Evolutionary conservation across 1,140 invertebrate genomes (phyloP), one percentile per base, ranked within the genome.

Genomic region (Telenomus remus): DNA sequence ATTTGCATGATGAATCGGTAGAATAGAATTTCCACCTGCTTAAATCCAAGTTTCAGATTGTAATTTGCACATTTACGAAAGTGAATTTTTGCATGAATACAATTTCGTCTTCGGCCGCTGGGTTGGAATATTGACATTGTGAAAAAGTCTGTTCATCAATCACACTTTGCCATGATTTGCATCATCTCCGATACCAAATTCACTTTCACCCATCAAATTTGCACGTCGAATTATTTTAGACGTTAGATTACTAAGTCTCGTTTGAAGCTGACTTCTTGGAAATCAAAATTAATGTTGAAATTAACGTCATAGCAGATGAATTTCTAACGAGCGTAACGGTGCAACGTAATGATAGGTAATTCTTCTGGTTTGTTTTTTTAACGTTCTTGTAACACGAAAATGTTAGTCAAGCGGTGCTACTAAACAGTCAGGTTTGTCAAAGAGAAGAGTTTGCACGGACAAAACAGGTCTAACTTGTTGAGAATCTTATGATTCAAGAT

Each of bases 281-380:
- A 56, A 37, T 46, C 19, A 6, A 1, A 27, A 27, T 3, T 56
- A 33, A 35, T 49, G 47, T 46, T 61, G 51, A 74, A 74, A 66
- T 61, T 66, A 63, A 74, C 70, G 70, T 66, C 63, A 66, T 66
- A 74, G 61, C 70, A 61, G 70, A 65, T 73, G 70, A 74, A 74
- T 74, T 74, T 74, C 71, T 74, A 68, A 74, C 56, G 51, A 74
- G 64, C 64, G 64, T 75, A 75, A 75, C 71, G 71, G 71, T 75
- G 53, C 39, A 51, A 63, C 68, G 47, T 75, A 75, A 75, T 75
- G 57, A 75, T 69, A 54, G 72, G 72, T 75, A 75, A 69, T 75
- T 53, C 59, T 61, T 10, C 19, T 27, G 19, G 27, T 8, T 46
- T 14, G 1, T 46, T 47, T 9, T 75, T 64, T 75, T 61, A 8